Conservation (phyloP, 1,140 invertebrate species). For the Argopecten irradians region DNA sequence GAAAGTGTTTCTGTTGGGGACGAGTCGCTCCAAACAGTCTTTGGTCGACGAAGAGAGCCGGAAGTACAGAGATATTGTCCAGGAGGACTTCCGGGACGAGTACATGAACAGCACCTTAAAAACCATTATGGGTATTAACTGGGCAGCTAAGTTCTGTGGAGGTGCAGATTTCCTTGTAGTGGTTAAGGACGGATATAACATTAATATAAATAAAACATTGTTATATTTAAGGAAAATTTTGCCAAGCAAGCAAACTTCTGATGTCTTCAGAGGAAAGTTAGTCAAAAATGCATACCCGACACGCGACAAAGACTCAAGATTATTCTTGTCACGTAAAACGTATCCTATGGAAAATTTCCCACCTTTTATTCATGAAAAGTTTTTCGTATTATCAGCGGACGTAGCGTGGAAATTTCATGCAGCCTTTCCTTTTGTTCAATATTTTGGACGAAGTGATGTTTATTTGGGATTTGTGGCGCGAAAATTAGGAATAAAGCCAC, state of each 20-base stretch:
- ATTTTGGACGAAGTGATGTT: background rate
- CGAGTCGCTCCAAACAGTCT: background rate
- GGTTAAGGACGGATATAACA: slow-evolving; percentile 43
- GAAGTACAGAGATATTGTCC: slow-evolving; percentile 40
- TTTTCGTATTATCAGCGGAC: background rate
- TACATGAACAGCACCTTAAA: slow-evolving; percentile 44
- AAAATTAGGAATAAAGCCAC: background rate
- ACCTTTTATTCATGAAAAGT: background rate
- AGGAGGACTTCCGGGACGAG: slow-evolving; percentile 43
- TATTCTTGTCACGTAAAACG: background rate
- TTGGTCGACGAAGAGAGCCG: slow-evolving; percentile 24
- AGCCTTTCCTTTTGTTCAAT: background rate
- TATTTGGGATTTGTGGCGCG: background rate
- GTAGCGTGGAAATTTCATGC: background rate
- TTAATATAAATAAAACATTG: slow-evolving; percentile 26
- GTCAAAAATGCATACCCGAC: background rate
- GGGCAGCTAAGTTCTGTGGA: slow-evolving; percentile 37
- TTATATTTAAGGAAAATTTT: background rate
- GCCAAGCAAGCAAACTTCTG: background rate
- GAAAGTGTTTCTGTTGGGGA: background rate
- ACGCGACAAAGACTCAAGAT: background rate
- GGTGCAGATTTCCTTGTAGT: slow-evolving; percentile 37
- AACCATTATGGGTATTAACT: slow-evolving; percentile 42
- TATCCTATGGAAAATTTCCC: background rate
- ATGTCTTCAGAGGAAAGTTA: background rate